Conservation (phyloP, 2,113 vertebrate genomes). For the Apus apus region DNA sequence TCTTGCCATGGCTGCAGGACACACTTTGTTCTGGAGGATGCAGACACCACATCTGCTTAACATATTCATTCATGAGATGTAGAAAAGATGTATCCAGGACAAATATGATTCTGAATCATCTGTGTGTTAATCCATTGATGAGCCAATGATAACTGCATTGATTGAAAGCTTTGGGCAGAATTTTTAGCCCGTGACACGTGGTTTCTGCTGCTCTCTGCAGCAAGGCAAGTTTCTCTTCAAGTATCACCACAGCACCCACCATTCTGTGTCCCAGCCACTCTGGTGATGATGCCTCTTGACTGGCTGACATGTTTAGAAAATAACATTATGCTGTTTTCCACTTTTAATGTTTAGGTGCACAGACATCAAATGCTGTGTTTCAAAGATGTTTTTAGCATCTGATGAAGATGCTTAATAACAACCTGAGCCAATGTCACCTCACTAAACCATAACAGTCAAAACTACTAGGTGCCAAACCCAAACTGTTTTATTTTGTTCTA, state of each 20-base stretch:
- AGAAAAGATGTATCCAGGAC: constrained; percentile 45
- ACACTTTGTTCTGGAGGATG: neutral
- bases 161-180: neutral
- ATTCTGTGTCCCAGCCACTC: neutral
- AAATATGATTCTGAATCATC: constrained; percentile 6
- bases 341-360: neutral
- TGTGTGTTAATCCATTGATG: neutral
- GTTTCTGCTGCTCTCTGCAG: neutral
- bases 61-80: constrained; percentile 49
- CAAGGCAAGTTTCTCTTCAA: neutral
- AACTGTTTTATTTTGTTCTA: neutral
- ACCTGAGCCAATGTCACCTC: neutral
- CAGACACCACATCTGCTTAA: neutral
- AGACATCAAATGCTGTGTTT: neutral
- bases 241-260: neutral
- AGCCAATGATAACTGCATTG: neutral
- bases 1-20: constrained; percentile 7
- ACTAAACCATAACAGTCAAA: neutral
- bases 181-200: neutral
- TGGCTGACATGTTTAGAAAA: neutral
- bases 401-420: neutral
- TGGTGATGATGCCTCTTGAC: neutral
- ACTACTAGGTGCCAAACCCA: neutral
- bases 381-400: neutral
- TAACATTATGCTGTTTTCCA: neutral